Base-by-base conservation (phyloP, 2,797 vertebrate genomes). In the Ispidina lecontei region DNA sequence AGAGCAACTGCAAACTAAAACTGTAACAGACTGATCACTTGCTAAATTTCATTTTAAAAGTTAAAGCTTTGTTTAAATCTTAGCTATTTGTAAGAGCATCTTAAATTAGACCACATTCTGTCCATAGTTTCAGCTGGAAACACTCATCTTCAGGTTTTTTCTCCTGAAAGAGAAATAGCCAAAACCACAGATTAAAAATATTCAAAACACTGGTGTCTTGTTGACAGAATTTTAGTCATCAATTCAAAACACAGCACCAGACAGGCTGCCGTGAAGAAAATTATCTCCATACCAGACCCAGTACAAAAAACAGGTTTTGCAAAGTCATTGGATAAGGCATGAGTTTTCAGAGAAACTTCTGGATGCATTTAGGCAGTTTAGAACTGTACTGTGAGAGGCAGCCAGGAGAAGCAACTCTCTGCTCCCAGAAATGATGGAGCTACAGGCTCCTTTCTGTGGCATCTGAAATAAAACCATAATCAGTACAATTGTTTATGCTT, bases 1-100 rank as follows among this genome's bases (percentile, higher is more conserved):
- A 87, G 19, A 86, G 67, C 58, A 80, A 92, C n/a, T 89, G 63
- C 76, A 85, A 91, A 85, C 69, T 37, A 74, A 78, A 92, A 77
- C 43, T 10, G 2, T 85, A 93, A 75, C 56, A 85, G 62, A 72
- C 54, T 65, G 29, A 65, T 59, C 44, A 58, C 37, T 91, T 80
- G 46, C 62, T 83, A 41, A 65, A 76, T 84, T 90, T 77, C 10
- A 29, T 74, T 95, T 91, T 84, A 86, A 67, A 51, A 92, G 65
- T 58, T 64, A 71, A 91, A 82, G 33, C 60, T 76, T 84, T 78
- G 25, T 84, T 91, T 88, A 79, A 82, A 67, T 85, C n/a, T 81
- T 68, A 67, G 56, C 58, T 52, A 39, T 49, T 88, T 54, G 14
- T 51, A 52, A 51, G 43, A 88, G 8, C 56, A 60, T 62, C 47